Base-by-base conservation (phyloP, 2,113 vertebrate genomes). In the Collichthys lucidus region DNA sequence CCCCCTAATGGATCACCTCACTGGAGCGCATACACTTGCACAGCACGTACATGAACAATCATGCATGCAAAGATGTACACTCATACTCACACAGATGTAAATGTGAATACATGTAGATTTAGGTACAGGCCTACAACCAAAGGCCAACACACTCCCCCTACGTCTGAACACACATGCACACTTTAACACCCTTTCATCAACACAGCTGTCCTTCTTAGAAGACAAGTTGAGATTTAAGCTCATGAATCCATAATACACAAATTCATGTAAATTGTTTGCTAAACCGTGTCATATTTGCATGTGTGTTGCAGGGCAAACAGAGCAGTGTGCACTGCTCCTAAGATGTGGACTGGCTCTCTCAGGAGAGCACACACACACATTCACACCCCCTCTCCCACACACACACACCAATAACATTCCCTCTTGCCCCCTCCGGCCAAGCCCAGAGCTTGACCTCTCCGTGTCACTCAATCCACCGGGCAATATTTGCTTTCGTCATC, bases 401-500 rank as follows among this genome's bases (percentile, higher is more conserved):
- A 14, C 77, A 79, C 80, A 87, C 87, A 87, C 89, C 76, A 82
- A 79, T 65, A 88, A 80, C 78, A 79, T 84, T 89, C 88, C 82
- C 84, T 72, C 62, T 77, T 75, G 74, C 81, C 85, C 85, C 79
- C 83, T 84, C 56, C 47, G 60, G 77, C 89, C 86, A 80, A 92
- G 84, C 89, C 88, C 93, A 91, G 73, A 76, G 85, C 64, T 86
- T 94, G 91, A 94, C 93, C 93, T 91, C 90, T 92, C 84, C 20
- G 57, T 94, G 91, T 94, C 93, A 94, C 92, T 94, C 91, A 93
- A 91, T 92, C 91, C 79, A 82, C 79, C 74, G 2, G 79, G 86
- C 90, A 90, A 90, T 94, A 85, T 95, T 94, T 94, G 90, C 90
- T 92, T 94, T 93, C 87, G 88, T 94, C 92, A 94, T 93, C 93